Conservation (phyloP, 23 tunicate genomes). For the Trididemnum nubilum region DNA sequence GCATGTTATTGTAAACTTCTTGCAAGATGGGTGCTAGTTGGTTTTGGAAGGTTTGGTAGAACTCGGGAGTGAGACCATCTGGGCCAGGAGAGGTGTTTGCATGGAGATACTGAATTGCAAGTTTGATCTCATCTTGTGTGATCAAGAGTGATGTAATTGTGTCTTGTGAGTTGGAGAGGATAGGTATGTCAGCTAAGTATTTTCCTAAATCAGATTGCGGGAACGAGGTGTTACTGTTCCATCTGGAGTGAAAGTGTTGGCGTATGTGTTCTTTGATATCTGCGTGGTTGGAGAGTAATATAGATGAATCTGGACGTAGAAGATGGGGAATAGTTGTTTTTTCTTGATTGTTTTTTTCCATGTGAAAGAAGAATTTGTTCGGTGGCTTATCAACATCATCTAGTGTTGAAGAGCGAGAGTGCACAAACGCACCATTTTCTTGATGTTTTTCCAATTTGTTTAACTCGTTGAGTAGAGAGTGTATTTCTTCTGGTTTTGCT, state of each 20-base stretch:
- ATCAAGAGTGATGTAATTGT: not conserved
- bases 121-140: not conserved
- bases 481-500: not conserved
- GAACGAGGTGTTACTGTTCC: not conserved
- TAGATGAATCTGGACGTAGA: not conserved
- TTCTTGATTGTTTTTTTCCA: not conserved
- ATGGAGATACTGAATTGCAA: not conserved
- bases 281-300: not conserved
- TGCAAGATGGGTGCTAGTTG: not conserved
- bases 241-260: not conserved
- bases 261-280: not conserved
- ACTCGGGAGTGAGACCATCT: not conserved
- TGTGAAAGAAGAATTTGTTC: too few relatives aligned
- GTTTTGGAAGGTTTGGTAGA: not conserved
- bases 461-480: not conserved
- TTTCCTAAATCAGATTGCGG: not conserved
- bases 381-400: too few relatives aligned
- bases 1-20: constrained; percentile 1
- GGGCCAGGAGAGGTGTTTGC: not conserved
- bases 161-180: not conserved
- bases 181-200: not conserved
- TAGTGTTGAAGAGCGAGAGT: too few relatives aligned
- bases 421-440: too few relatives aligned
- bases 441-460: not conserved
- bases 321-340: not conserved